A percentile compares a stretch with the other conserved stretches of the same genome.
Evolutionary conservation across 2,797 vertebrate genomes (phyloP).

Genomic region (Xiphophorus birchmanni): DNA sequence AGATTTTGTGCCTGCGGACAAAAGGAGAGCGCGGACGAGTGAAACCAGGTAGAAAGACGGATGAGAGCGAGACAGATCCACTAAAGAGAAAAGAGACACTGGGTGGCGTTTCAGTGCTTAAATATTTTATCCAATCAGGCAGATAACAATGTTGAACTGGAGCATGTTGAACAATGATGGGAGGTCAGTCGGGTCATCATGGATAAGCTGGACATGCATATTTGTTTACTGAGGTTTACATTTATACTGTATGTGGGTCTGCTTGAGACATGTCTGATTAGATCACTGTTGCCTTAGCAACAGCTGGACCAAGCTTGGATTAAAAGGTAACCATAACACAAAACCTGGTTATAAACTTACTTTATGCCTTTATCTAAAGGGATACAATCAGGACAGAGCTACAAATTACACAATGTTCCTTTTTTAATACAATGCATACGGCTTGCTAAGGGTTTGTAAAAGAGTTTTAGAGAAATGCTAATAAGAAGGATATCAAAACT

Average conservation of each 20-base stretch:
- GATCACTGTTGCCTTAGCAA: constrained; percentile 14
- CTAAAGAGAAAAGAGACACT: constrained; percentile 46
- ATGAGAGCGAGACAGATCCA: constrained; percentile 43
- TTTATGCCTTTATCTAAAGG: background rate
- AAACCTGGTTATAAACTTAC: constrained; percentile 21
- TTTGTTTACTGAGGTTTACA: constrained; percentile 8
- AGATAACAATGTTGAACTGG: constrained; percentile 59
- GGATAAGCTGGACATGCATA: constrained; percentile 17
- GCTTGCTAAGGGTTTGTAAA: background rate
- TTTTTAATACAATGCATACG: background rate
- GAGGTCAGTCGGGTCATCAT: constrained; percentile 29
- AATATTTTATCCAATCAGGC: constrained; percentile 74
- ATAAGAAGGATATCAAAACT: background rate
- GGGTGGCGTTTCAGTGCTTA: constrained; percentile 67
- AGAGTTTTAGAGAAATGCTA: background rate
- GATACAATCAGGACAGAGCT: background rate
- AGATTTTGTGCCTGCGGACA: constrained; percentile 91
- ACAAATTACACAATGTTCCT: background rate
- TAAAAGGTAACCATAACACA: constrained; percentile 21
- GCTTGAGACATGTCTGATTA: constrained; percentile 7
- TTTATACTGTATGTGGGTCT: constrained; percentile 5
- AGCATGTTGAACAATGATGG: constrained; percentile 44
- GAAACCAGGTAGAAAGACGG: constrained; percentile 58
- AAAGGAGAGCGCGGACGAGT: constrained; percentile 61
- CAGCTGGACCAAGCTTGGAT: constrained; percentile 19